phyloP scores from a whole-genome alignment of 2,113 vertebrate genomes.

The Menidia beryllina region DNA sequence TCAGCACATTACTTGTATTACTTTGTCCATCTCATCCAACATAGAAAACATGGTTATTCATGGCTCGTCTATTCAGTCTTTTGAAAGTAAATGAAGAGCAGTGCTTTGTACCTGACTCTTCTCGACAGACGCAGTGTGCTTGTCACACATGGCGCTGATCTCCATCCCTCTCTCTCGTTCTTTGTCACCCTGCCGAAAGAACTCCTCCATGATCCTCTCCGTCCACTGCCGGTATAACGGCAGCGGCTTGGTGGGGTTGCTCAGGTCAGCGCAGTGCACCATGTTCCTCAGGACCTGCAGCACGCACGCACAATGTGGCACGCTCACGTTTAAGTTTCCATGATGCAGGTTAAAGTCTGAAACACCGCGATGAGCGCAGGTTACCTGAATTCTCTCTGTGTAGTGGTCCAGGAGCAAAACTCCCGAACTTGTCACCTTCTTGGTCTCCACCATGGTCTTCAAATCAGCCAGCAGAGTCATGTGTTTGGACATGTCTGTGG shows the following conservation, averaged over 20 bases:
- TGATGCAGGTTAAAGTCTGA: not conserved
- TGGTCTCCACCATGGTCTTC: slow-evolving; percentile 96
- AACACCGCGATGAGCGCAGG: not conserved
- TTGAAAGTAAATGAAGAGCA: not conserved
- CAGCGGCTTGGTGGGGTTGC: slow-evolving; percentile 90
- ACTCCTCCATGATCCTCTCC: slow-evolving; percentile 90
- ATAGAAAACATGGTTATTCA: too few relatives aligned
- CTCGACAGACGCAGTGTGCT: slow-evolving; percentile 89
- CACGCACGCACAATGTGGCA: not conserved
- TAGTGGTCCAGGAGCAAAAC: slow-evolving; percentile 92
- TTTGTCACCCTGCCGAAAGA: slow-evolving; percentile 88
- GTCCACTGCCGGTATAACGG: slow-evolving; percentile 90
- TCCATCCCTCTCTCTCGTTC: slow-evolving; percentile 90
- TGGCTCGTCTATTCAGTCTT: not conserved
- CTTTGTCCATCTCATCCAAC: too few relatives aligned
- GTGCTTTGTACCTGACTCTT: slow-evolving; percentile 86
- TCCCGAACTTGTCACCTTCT: slow-evolving; percentile 92
- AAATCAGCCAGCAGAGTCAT: slow-evolving; percentile 91
- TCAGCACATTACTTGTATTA: too few relatives aligned
- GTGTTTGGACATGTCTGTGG: slow-evolving; percentile 95
- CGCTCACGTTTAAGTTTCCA: not conserved
- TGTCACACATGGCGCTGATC: slow-evolving; percentile 94
- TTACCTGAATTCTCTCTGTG: slow-evolving; percentile 89
- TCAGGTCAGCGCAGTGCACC: slow-evolving; percentile 92
- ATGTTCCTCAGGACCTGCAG: slow-evolving; percentile 89